Evolutionary conservation across 2,797 vertebrate genomes (phyloP), one percentile per base, ranked within the genome.

Genomic region (Botia kubotai): DNA sequence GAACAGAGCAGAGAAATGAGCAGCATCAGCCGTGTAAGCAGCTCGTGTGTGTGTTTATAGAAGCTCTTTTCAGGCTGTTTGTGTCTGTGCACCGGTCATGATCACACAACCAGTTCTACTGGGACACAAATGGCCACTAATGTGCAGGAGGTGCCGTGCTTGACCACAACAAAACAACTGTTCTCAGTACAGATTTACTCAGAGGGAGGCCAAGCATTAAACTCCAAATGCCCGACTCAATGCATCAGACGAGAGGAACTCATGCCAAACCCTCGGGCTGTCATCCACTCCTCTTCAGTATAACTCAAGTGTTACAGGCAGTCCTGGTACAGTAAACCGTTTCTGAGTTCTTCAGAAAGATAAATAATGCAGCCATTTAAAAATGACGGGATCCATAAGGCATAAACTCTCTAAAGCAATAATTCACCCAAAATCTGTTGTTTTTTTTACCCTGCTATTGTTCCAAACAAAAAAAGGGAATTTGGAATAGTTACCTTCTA

Each of bases 191-290:
- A 55, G 81, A 53, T 12, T 36, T 46, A 76, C 89, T 84, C 76
- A 58, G 88, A 89, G 89, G 85, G 29, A 70, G 84, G 84, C 81
- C 29, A 82, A 87, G 90, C 91, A 83, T 92, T 86, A 92, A 90
- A 89, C 19, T 10, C 29, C 83, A 62, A 77, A 57, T 60, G 75
- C 75, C 69, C 65, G n/a, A 89, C 86, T 90, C 53, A 70, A 81
- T 11, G 36, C 85, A 77, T 84, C 84, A 82, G 83, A 81, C 88
- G 75, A 84, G 67, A 77, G 80, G 29, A n/a, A 29, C 60, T 75
- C 23, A 80, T 29, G 81, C 13, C 21, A 48, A 75, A 63, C 5
- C 13, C n/a, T 52, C 53, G 50, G 74, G 72, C 84, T 68, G 60
- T 36, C 26, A 2, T 48, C 72, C 36, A 60, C 26, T 66, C 8